Conservation (phyloP, 2,797 vertebrate species). For the Poecilia wingei region DNA sequence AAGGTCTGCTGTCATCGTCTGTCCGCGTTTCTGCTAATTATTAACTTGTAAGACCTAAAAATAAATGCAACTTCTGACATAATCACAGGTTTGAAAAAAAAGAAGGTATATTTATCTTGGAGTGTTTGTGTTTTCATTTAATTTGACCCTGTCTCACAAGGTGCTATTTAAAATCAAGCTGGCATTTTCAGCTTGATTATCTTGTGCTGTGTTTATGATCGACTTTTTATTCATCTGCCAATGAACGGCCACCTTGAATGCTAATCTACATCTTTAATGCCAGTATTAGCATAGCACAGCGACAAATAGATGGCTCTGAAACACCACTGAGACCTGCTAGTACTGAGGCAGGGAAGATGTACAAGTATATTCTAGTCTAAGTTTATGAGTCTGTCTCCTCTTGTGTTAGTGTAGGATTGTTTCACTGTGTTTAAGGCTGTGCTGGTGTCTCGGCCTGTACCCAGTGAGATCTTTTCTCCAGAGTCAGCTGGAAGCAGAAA, state of each 20-base stretch:
- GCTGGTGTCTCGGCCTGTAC: slow-evolving; percentile 63
- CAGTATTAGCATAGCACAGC: slow-evolving; percentile 52
- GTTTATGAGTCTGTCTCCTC: slow-evolving; percentile 26
- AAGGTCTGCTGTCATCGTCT: slow-evolving; percentile 14
- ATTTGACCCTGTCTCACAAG: slow-evolving; percentile 25
- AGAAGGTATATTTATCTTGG: slow-evolving; percentile 27
- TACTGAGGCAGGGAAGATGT: neutral
- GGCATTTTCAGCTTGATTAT: slow-evolving; percentile 57
- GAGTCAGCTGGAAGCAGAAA: slow-evolving; percentile 94
- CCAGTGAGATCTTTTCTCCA: slow-evolving; percentile 93
- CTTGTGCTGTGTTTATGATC: slow-evolving; percentile 24
- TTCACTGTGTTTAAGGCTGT: slow-evolving; percentile 9
- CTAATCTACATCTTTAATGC: slow-evolving; percentile 49
- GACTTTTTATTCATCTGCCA: slow-evolving; percentile 30
- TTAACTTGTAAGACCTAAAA: slow-evolving; percentile 32
- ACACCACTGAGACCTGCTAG: slow-evolving; percentile 1
- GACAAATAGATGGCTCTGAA: slow-evolving; percentile 38
- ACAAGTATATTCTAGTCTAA: slow-evolving; percentile 13
- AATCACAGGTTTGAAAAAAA: neutral
- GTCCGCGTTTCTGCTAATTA: neutral
- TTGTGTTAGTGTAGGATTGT: slow-evolving; percentile 12
- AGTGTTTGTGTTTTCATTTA: slow-evolving; percentile 31
- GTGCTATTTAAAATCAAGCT: slow-evolving; percentile 44
- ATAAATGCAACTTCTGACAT: slow-evolving; percentile 24
- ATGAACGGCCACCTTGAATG: slow-evolving; percentile 38